Base-by-base conservation (phyloP, 2,797 vertebrate genomes). In the Tachyglossus aculeatus region DNA sequence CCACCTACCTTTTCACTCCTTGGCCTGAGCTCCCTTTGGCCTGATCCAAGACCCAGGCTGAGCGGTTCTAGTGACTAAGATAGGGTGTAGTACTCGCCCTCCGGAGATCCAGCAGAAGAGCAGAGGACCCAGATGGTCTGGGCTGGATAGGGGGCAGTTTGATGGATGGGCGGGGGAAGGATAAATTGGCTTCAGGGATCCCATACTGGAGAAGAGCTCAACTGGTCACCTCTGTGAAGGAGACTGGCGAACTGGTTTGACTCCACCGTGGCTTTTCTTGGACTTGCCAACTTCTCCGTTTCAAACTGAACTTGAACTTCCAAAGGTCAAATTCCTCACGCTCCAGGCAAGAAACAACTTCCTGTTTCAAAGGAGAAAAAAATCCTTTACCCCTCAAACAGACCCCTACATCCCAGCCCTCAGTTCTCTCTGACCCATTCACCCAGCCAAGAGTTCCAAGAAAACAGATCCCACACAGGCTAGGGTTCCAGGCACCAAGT, bases 331-430 rank as follows among this genome's bases (percentile, higher is more conserved):
- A 78, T 74, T 78, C 71, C 56, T 48, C 45, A 4, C 2, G 24
- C 71, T 58, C 78, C 69, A 63, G 59, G 66, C 65, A 66, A 60
- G 73, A 62, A 47, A 33, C 51, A 41, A 54, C 68, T 83, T 85
- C 73, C 82, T 64, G 38, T 63, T 74, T 71, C 41, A 15, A 41
- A 56, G 31, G 37, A 53, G 21, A 13, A 66, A 50, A 22, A 16
- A 34, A 1, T 1, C 13, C 9, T 2, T 5, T 18, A 7, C 32
- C 21, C 40, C 48, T 39, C 36, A 39, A n/a, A 56, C 44, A 25
- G 29, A 27, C 11, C 57, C 59, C 21, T 2, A 21, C 47, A 32
- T 27, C 61, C 25, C 34, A 37, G 51, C 32, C 36, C 45, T 64
- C 31, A 51, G 54, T 58, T 21, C 21, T 41, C 48, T 51, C 22